Conservation (phyloP, 2,113 vertebrate genomes). For the Channa argus region DNA sequence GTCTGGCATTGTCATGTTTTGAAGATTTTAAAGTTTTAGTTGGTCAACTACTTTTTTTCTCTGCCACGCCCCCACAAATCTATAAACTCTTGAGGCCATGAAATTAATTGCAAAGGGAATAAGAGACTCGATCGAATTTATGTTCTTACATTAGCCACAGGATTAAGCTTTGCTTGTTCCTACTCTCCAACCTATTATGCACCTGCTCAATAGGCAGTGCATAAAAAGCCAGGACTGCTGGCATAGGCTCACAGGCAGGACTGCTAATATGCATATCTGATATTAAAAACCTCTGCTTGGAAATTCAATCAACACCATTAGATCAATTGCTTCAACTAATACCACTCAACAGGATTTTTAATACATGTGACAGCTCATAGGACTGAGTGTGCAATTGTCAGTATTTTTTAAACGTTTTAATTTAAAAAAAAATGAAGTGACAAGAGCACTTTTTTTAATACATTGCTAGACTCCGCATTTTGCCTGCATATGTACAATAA, state of each 20-base stretch:
- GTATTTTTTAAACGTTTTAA: no score
- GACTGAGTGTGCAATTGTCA: not conserved
- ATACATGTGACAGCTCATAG: not conserved
- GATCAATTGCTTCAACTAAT: not conserved
- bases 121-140: constrained; percentile 66
- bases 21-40: constrained; percentile 34
- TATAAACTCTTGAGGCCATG: constrained; percentile 55
- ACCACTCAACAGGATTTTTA: not conserved
- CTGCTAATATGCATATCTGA: constrained; percentile 36
- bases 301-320: constrained; percentile 18
- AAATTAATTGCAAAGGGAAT: constrained; percentile 73
- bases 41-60: constrained; percentile 26
- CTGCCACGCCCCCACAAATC: constrained; percentile 44
- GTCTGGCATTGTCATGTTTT: not conserved
- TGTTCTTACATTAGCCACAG: constrained; percentile 71
- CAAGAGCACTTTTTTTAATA: no score
- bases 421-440: no score
- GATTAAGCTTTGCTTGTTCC: constrained; percentile 72
- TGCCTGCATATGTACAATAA: no score
- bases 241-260: not conserved
- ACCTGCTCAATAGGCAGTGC: constrained; percentile 53
- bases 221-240: constrained; percentile 11
- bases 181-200: constrained; percentile 59
- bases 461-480: no score
- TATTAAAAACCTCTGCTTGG: constrained; percentile 21